Evolutionary conservation across 1,140 invertebrate genomes (phyloP).

Genomic region (Lepeophtheirus salmonis): DNA sequence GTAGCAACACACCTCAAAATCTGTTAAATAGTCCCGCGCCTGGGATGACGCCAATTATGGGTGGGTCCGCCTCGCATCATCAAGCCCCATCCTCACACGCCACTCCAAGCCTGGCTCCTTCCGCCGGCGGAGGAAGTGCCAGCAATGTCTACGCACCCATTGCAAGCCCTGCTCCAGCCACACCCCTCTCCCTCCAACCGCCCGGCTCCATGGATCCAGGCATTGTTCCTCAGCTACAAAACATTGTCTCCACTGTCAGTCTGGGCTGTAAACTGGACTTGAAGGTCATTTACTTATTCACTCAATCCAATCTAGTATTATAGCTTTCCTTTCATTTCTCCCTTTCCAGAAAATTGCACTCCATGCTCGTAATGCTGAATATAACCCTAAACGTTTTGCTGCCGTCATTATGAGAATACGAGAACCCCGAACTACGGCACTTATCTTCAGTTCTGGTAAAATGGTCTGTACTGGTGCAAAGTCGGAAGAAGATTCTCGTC

Average conservation of each 20-base stretch:
- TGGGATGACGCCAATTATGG: conserved; percentile 37
- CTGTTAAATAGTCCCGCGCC: conserved; percentile 72
- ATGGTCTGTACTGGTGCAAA: conserved; percentile 99
- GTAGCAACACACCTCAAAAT: conserved; percentile 40
- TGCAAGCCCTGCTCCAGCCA: conserved; percentile 34
- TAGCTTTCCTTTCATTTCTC: not conserved
- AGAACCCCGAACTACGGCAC: conserved; percentile 90
- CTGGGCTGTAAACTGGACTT: conserved; percentile 84
- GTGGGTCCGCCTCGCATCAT: not conserved
- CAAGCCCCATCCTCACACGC: not conserved
- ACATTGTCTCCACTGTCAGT: conserved; percentile 95
- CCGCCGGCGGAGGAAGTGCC: not conserved
- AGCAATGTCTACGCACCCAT: conserved; percentile 23
- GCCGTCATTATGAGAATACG: conserved; percentile 99
- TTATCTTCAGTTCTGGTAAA: conserved; percentile 98
- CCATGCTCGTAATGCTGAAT: conserved; percentile 97
- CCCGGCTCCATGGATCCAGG: conserved; percentile 81
- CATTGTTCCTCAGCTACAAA: conserved; percentile 81
- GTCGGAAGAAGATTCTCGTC: conserved; percentile 87
- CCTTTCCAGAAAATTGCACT: conserved; percentile 68
- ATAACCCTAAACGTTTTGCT: conserved; percentile 98
- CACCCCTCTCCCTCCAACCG: conserved; percentile 66
- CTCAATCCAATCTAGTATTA: not conserved
- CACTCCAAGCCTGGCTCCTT: not conserved
- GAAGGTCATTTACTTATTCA: conserved; percentile 36